Evolutionary conservation across 2,888 invertebrate genomes (phyloP).

Genomic region (Tipula helvola): DNA sequence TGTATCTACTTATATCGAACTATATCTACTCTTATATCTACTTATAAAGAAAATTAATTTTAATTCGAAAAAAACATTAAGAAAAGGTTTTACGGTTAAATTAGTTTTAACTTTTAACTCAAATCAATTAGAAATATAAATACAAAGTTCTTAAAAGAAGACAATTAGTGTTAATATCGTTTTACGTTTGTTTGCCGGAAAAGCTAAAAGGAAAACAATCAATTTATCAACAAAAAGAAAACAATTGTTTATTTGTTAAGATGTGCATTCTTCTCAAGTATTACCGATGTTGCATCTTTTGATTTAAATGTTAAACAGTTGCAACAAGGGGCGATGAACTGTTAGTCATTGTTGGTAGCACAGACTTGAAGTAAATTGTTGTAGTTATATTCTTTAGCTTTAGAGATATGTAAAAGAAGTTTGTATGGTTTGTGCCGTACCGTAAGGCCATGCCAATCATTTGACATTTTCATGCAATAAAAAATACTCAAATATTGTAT

Average conservation of each 20-base stretch:
- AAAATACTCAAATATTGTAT: neutral
- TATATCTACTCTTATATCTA: no score
- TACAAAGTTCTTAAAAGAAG: neutral
- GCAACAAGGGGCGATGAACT: neutral
- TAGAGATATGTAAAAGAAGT: neutral
- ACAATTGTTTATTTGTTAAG: neutral
- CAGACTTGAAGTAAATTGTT: neutral
- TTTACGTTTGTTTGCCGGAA: neutral
- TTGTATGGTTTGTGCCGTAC: neutral
- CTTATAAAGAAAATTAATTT: no score
- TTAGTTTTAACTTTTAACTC: neutral
- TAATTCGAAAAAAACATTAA: no score
- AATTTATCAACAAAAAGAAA: neutral
- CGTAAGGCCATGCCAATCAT: neutral
- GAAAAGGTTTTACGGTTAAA: neutral
- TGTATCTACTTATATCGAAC: no score
- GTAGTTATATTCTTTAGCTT: neutral
- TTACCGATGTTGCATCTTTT: neutral
- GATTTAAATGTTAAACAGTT: neutral
- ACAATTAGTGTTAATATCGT: neutral
- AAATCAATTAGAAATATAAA: neutral
- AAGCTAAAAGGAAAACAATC: neutral
- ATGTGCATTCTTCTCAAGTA: neutral
- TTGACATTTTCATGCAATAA: neutral
- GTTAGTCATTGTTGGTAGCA: neutral